These are phyloP conservation scores for Elephantulus edwardii DNA, from an alignment of 2,113 vertebrate genomes.

Conservation along the genomic window DNA sequence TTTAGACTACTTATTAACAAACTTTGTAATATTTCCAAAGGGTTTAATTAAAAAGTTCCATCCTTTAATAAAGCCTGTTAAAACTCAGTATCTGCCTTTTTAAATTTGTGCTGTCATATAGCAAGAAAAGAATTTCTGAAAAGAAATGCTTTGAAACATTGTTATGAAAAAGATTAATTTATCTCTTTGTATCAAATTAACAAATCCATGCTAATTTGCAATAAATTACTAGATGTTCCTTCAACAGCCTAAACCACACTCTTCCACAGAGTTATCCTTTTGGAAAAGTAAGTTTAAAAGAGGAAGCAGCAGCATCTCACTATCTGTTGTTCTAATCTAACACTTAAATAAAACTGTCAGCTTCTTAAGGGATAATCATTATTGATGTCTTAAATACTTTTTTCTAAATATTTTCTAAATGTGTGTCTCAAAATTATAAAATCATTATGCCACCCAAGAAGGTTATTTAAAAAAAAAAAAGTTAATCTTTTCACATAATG, in stretches of 20 bases:
- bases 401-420: not conserved
- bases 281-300: slow-evolving; percentile 21
- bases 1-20: slow-evolving; percentile 27
- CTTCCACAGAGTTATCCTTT: slow-evolving; percentile 16
- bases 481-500: slow-evolving; percentile 69
- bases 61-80: not conserved
- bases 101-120: not conserved
- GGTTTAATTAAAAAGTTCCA: not conserved
- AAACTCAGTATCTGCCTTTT: slow-evolving; percentile 3
- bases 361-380: slow-evolving; percentile 22
- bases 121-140: slow-evolving; percentile 30
- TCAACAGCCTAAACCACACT: not conserved
- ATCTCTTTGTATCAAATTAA: slow-evolving; percentile 42
- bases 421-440: slow-evolving; percentile 19
- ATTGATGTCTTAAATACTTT: not conserved
- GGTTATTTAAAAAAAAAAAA: not conserved
- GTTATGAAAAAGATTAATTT: slow-evolving; percentile 2
- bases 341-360: not conserved
- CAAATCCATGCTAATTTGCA: not conserved
- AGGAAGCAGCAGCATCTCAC: not conserved
- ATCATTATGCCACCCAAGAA: not conserved
- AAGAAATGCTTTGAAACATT: slow-evolving; percentile 49
- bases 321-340: not conserved
- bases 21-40: slow-evolving; percentile 27
- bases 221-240: not conserved